Conservation (phyloP, 2,797 vertebrate species). For the Melanotaenia trifasciata region DNA sequence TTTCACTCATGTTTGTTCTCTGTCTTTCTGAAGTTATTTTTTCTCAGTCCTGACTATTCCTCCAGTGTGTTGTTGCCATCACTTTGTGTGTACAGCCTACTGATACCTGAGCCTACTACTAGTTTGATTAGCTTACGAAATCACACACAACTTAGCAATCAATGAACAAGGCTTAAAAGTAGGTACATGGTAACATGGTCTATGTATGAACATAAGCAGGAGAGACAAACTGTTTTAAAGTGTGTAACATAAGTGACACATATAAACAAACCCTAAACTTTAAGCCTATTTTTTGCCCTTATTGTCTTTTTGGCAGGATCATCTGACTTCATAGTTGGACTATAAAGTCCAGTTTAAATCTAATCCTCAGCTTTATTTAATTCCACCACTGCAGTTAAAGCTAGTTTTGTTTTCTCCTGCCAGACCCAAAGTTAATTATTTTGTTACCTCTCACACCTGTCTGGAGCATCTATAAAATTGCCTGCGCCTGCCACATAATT, state of each 20-base stretch:
- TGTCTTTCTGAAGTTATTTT: background rate
- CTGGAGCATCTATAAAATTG: background rate
- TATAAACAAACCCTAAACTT: no score
- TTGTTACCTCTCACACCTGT: background rate
- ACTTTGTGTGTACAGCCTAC: no score
- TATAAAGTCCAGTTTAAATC: background rate
- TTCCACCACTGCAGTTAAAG: background rate
- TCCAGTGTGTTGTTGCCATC: background rate
- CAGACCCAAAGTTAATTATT: background rate
- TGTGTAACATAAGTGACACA: no score
- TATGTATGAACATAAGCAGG: no score
- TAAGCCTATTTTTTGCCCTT: no score
- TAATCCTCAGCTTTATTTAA: background rate
- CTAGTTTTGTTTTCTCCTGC: background rate
- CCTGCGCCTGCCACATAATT: background rate
- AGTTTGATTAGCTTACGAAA: no score
- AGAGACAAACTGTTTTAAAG: no score
- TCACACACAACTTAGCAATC: no score
- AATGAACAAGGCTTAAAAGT: no score
- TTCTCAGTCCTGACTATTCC: background rate
- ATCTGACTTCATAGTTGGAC: no score
- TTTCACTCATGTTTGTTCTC: background rate
- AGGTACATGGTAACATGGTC: background rate
- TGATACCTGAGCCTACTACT: no score
- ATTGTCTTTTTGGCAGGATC: no score